Base-by-base conservation (phyloP, 1,140 invertebrate species). In the Octopus sinensis region DNA sequence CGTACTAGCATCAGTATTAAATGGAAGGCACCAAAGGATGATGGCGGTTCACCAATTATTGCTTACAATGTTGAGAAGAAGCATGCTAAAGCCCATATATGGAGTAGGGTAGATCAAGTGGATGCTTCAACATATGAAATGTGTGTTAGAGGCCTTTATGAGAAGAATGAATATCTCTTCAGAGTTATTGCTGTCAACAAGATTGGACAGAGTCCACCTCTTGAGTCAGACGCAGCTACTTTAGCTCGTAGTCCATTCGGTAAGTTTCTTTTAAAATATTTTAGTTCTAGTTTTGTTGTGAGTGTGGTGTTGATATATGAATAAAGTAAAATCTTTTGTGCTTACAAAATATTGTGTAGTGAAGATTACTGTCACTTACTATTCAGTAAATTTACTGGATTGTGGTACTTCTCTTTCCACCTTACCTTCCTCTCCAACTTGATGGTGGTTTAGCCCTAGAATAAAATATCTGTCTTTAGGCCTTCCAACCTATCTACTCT, bases 31-130 rank as follows among this genome's bases (percentile, higher is more conserved):
- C 96, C 97, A 0, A 93, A 93, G 7, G 95, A 96, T 87, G 96
- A 98, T 91, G 97, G 97, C 71, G 97, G 97, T 52, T 91, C 96
- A 23, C 93, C 93, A 75, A 93, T 99, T 80, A 97, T 95, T 0
- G 96, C 97, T 87, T 99, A 99, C 88, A 94, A 97, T 51, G 94
- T 99, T 4, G 97, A 99, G 96, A 98, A 97, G 90, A 94, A 97
- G 93, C 96, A 97, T 54, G 3, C 52, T 7, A 23, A 51, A 53
- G 23, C 23, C 5, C 9, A n/a, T 51, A 7, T 77, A 9, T 56
- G 78, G 78, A 12, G 52, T 13, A 79, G 54, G 12, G 78, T 79
- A 17, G 78, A 79, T 79, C 17, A 77, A 43, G 76, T 77, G 17
- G 43, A 17, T 17, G 76, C 76, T 9, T 77, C 76, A 43, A 77